Evolutionary conservation across 2,113 vertebrate genomes (phyloP).

Genomic region (Clarias macrocephalus): DNA sequence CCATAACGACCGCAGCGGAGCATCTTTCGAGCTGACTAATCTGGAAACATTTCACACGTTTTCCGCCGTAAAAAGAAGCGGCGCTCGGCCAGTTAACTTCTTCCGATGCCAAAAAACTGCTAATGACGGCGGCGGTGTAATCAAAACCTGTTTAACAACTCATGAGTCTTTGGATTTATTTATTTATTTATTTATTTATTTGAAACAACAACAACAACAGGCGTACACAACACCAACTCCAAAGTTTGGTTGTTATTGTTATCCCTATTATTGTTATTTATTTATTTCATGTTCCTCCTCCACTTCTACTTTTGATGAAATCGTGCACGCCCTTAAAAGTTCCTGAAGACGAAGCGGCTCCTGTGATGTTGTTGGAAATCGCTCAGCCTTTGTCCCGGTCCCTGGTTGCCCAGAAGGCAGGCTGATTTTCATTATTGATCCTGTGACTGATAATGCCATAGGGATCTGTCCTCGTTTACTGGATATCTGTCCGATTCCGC

Average conservation of each 20-base stretch:
- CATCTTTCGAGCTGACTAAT: background rate
- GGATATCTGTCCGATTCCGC: background rate
- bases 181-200: too few species aligned
- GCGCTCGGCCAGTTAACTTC: background rate
- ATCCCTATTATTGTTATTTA: too few species aligned
- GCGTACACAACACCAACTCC: background rate
- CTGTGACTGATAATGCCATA: background rate
- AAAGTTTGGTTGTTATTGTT: background rate
- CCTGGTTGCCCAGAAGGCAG: background rate
- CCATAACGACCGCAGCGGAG: background rate
- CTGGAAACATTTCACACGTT: background rate
- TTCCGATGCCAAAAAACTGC: background rate
- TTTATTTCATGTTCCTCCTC: too few species aligned
- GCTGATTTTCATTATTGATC: constrained; percentile 2
- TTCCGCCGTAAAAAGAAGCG: background rate
- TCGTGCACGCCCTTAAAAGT: background rate
- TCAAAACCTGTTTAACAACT: background rate
- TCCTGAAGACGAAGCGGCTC: background rate
- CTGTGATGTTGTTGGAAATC: background rate
- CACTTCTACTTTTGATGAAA: background rate
- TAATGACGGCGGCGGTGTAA: background rate
- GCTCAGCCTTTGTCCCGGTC: background rate
- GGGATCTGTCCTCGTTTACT: background rate
- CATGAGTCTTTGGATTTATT: background rate
- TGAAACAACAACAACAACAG: too few species aligned